Evolutionary conservation across 2,113 vertebrate species (phyloP), one percentile per base, ranked within the genome.

Genomic region (Pachyramphus minor): DNA sequence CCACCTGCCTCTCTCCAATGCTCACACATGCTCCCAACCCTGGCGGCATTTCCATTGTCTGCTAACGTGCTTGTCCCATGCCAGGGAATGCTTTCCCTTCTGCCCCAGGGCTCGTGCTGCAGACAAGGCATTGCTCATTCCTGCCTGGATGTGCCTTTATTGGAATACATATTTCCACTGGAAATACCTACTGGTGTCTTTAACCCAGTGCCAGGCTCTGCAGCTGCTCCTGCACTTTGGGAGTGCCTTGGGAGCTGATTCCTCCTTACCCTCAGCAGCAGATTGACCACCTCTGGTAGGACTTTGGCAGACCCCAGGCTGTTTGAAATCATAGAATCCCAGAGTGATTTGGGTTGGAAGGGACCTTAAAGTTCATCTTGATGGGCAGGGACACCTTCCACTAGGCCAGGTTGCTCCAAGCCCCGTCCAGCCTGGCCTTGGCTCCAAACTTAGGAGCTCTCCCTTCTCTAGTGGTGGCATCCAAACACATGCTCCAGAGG

Each of bases 1-100:
- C 56, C 23, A 13, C 4, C n/a, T 8, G 53, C 13, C 37, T 31
- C 53, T 21, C 19, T 39, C 53, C 0, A 0, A 0, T 10, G 30
- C 12, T 17, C 44, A 8, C 1, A 0, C 2, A 19, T 41, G 39
- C 31, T 63, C 55, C 74, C 1, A 6, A 39, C 25, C 11, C 72
- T 33, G 53, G 47, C 56, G 55, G 39, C 67, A 15, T 3, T 63
- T 47, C 49, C 4, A 7, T 28, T 37, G 11, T 8, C 64, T 77
- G 18, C 39, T 39, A 18, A 31, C 11, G 45, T 2, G 2, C 18
- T 63, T 44, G 27, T 8, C 28, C 23, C 3, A 3, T 45, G 37
- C 30, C 19, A 59, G 33, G 27, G 45, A 45, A 41, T 4, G 71
- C 37, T 66, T 71, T 58, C 30, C 8, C 6, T 64, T 19, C n/a